Percentiles rank a stretch among this genome's conserved stretches.
Evolutionary conservation across 2,888 invertebrate genomes (phyloP).

Genomic region (Candidula unifasciata): DNA sequence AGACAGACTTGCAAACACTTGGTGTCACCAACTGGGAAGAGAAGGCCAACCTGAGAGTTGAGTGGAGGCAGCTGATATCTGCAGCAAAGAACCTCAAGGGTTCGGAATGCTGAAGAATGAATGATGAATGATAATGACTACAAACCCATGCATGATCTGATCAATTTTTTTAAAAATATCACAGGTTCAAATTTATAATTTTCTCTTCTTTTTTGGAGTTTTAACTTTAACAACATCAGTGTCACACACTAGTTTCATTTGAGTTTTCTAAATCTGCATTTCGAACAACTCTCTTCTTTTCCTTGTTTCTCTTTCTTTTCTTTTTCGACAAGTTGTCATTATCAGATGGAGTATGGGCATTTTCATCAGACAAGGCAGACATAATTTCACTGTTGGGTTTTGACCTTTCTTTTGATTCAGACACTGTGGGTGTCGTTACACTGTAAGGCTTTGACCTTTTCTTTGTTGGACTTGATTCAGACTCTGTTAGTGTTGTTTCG

Average conservation of each 20-base stretch:
- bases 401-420: background rate
- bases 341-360: background rate
- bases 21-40: no score
- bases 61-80: no score
- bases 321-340: background rate
- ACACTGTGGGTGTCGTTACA: background rate
- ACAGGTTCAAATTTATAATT: background rate
- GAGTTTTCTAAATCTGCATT: background rate
- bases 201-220: background rate
- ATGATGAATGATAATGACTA: no score
- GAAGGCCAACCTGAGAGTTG: no score
- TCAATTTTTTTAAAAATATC: background rate
- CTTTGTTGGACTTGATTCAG: no score
- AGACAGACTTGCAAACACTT: no score
- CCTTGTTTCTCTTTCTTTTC: conserved; percentile 20
- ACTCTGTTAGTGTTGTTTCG: no score
- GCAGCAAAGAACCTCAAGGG: no score
- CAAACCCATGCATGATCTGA: no score
- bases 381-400: background rate
- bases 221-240: background rate
- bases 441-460: no score
- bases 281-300: background rate
- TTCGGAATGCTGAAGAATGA: no score
- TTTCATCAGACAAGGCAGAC: background rate
- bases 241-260: background rate